phyloP scores from a whole-genome alignment of 2,888 invertebrate genomes.

The Nomada lathburiana region DNA sequence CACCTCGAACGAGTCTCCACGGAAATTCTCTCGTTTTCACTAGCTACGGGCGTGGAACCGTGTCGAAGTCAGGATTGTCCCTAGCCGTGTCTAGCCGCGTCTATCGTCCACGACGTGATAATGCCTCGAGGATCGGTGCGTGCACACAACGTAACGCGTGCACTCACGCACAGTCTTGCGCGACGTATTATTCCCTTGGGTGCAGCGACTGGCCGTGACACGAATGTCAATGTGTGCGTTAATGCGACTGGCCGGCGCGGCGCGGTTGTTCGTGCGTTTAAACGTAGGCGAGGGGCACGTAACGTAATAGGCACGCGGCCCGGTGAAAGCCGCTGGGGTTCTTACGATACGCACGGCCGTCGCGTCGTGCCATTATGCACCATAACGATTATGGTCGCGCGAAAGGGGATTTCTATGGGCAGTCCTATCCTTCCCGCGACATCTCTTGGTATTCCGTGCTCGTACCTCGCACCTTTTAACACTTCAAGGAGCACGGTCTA shows the following conservation, averaged over 20 bases:
- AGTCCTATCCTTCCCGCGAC: slow-evolving; percentile 6
- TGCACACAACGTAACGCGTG: slow-evolving; percentile 25
- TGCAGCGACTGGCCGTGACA: slow-evolving; percentile 81
- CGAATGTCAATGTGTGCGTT: slow-evolving; percentile 78
- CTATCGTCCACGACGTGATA: slow-evolving; percentile 48
- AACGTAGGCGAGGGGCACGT: slow-evolving; percentile 75
- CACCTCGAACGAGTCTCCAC: too few species aligned
- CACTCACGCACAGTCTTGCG: slow-evolving; percentile 47
- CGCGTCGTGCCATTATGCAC: slow-evolving; percentile 75
- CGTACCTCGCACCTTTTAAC: background rate
- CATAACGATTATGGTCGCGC: slow-evolving; percentile 73
- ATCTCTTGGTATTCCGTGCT: slow-evolving; percentile 21
- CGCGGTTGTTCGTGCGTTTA: slow-evolving; percentile 68
- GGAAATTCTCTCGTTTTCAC: background rate
- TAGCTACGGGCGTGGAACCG: slow-evolving; percentile 23
- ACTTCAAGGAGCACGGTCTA: background rate
- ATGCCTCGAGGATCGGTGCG: slow-evolving; percentile 31
- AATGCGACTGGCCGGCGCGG: slow-evolving; percentile 58
- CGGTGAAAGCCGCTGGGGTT: slow-evolving; percentile 73
- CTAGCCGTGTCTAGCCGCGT: slow-evolving; percentile 3
- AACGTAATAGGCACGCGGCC: slow-evolving; percentile 74
- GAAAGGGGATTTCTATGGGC: slow-evolving; percentile 52
- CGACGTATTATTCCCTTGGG: slow-evolving; percentile 69
- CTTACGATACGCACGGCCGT: slow-evolving; percentile 70
- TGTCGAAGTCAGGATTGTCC: slow-evolving; percentile 33